Conservation (phyloP, 2,113 vertebrate genomes). For the Zapus hudsonius region DNA sequence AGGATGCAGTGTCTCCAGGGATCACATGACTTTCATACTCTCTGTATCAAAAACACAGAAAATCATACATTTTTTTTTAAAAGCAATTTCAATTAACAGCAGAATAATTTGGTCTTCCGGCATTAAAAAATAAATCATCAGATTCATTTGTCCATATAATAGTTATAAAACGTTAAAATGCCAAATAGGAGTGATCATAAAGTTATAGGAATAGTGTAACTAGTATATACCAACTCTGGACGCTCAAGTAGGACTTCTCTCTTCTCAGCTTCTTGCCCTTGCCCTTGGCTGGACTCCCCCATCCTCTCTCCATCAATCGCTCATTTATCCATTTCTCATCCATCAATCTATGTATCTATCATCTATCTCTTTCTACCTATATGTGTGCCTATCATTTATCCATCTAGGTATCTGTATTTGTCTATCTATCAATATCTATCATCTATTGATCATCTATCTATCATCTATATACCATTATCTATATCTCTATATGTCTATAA, state of each 20-base stretch:
- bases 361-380: too few relatives aligned
- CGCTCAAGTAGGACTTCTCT: background rate
- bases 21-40: conserved; percentile 59
- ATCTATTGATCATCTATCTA: too few relatives aligned
- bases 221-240: background rate
- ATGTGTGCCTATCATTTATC: too few relatives aligned
- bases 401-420: too few relatives aligned
- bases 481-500: too few relatives aligned
- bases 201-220: background rate
- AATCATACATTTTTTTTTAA: conserved; percentile 39
- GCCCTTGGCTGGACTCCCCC: background rate
- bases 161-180: background rate
- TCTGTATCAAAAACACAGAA: background rate
- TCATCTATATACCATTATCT: too few relatives aligned
- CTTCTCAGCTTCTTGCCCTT: background rate
- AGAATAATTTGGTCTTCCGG: conserved; percentile 21
- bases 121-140: background rate
- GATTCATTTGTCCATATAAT: conserved; percentile 1
- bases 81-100: background rate
- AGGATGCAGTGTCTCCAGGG: conserved; percentile 62
- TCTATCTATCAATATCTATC: too few relatives aligned
- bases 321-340: too few relatives aligned
- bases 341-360: too few relatives aligned
- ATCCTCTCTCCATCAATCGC: background rate
- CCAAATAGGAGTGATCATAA: conserved; percentile 24